phyloP scores from a whole-genome alignment of 1,140 invertebrate genomes.

The Thereuonema tuberculata region DNA sequence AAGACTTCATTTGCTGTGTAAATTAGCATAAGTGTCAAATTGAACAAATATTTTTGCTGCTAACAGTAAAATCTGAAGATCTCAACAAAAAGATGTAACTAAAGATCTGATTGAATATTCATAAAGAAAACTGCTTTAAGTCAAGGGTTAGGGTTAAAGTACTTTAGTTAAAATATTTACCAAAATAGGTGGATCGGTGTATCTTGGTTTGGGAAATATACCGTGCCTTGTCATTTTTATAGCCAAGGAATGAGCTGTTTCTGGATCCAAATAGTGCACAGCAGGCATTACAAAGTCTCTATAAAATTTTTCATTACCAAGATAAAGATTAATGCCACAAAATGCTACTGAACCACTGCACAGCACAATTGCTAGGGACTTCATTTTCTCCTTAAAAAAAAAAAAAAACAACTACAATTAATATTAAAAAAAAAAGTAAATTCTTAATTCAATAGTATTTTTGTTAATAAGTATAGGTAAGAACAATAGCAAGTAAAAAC shows the following conservation, averaged over 20 bases:
- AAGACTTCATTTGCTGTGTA: not conserved
- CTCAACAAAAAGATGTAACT: not conserved
- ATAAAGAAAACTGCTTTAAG: not conserved
- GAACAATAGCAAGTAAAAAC: too few relatives aligned
- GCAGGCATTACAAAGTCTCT: conserved; percentile 53
- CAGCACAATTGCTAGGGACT: conserved; percentile 34
- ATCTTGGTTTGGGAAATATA: conserved; percentile 43
- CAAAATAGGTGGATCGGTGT: conserved; percentile 44
- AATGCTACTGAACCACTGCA: conserved; percentile 45
- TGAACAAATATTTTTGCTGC: not conserved
- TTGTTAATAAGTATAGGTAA: too few relatives aligned
- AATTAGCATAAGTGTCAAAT: not conserved
- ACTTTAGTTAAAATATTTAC: conserved; percentile 32
- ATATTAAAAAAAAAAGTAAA: not conserved
- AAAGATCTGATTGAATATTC: not conserved
- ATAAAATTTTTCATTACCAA: conserved; percentile 64
- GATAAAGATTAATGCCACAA: conserved; percentile 45
- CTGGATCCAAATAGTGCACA: conserved; percentile 50
- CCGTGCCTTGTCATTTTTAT: conserved; percentile 57
- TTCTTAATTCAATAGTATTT: not conserved
- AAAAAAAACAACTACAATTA: not conserved
- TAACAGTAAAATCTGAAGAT: not conserved
- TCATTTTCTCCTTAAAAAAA: conserved; percentile 30
- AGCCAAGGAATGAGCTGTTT: conserved; percentile 61
- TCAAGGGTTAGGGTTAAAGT: too few relatives aligned